Base-by-base conservation (phyloP, 1,140 invertebrate species). In the Brachionus asplanchnoidis region DNA sequence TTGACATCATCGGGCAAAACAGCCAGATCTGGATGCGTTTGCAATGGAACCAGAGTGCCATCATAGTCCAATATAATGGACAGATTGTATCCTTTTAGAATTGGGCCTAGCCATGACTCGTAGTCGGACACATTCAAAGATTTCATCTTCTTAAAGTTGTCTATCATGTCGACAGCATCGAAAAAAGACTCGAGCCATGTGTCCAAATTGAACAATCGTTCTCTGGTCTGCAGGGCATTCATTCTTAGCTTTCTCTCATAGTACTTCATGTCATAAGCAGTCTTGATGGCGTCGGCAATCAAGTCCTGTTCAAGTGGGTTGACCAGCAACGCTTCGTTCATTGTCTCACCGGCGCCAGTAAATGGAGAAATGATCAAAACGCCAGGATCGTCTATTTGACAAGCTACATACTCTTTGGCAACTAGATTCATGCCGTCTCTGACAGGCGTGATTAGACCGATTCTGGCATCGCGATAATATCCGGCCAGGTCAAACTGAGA, bases 351-450 rank as follows among this genome's bases (percentile, higher is more conserved):
- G n/a, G 95, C 95, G 2, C 95, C 95, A 83, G 95, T 95, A 88
- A 97, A 96, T 0, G 95, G 94, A 1, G 94, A 95, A 3, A 97
- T 92, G 60, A 97, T 94, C 5, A 97, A 88, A 0, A 97, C 95
- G 7, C 95, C 95, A 12, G 89, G 88, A 0, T 94, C 92, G 85
- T 95, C 94, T 8, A 95, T 95, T 89, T 96, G 95, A 87, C 95
- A 96, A 5, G 95, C 95, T 1, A 96, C 95, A 87, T 95, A 96
- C 88, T 97, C 95, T 89, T 97, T 96, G 5, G 95, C 95, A 0
- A 96, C 95, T 60, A 97, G 91, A 90, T 97, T 97, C 95, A 97
- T 97, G 46, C 95, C 95, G 88, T 96, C 95, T 56, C 95, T 90
- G 0, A 96, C 88, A 0, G 95, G 95, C 0, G 95, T 95, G 0